Evolutionary conservation across 1,140 invertebrate species (phyloP), one percentile per base, ranked within the genome.

Genomic region (Temnothorax nylanderi): DNA sequence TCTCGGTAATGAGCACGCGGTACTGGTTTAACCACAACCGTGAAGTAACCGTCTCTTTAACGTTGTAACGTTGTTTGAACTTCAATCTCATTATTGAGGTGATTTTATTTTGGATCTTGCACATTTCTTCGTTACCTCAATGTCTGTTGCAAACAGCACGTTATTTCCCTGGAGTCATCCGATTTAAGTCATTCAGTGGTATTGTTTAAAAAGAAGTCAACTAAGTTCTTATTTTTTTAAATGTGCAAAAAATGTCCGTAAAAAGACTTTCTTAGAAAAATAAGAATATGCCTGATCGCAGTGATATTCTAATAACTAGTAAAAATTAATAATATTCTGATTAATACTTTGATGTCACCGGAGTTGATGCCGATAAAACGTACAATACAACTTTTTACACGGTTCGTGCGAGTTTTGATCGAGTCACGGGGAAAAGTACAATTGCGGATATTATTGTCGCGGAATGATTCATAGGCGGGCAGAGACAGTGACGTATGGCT

Each of bases 401-500:
- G 60, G 37, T 56, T 21, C 71, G 32, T 21, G 32, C 3, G 51
- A 37, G 18, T 74, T 56, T 74, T 16, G 18, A 56, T 71, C 44
- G 8, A 37, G n/a, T 37, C 32, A 56, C 71, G 10, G 18, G 4
- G n/a, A 49, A 21, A 16, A n/a, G 18, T 41, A 41, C n/a, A 37
- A 21, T 7, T 3, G 13, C 10, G 47, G 47, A 32, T 44, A 64
- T 58, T n/a, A 54, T 60, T 32, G 64, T 37, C 16, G 65, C 65
- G 49, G 51, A 58, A 69, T 80, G 65, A 80, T 80, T 54, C 47
- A 51, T 37, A 67, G 60, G 3, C 16, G 11, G 26, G 26, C n/a
- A 58, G 21, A 76, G 74, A 62, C 56, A 60, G 37, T 71, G 37
- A 71, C 34, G 49, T 58, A 58, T n/a, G 65, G n/a, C 47, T n/a